phyloP scores from a whole-genome alignment of 1,140 invertebrate genomes.

The Drosophila guanche region DNA sequence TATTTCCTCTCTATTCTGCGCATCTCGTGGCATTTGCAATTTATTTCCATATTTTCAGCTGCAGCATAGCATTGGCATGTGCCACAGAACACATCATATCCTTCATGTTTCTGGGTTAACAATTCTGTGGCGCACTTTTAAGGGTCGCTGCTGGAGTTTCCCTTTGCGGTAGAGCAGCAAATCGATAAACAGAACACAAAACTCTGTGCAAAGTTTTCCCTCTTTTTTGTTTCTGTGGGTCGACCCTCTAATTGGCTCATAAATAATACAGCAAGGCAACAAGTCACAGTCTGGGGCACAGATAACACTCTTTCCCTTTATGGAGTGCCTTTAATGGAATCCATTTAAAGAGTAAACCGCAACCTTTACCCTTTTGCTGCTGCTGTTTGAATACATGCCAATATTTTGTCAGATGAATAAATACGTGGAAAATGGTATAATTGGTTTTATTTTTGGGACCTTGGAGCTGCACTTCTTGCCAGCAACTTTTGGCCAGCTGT shows the following conservation, averaged over 20 bases:
- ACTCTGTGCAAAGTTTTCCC: background rate
- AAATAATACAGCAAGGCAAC: slow-evolving; percentile 69
- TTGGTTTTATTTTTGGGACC: slow-evolving; percentile 21
- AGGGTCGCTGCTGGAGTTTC: slow-evolving; percentile 23
- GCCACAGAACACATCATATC: slow-evolving; percentile 31
- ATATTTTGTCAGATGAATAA: background rate
- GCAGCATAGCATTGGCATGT: slow-evolving; percentile 54
- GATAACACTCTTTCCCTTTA: background rate
- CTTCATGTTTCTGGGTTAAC: slow-evolving; percentile 3
- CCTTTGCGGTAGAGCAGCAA: slow-evolving; percentile 31
- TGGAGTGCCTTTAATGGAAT: slow-evolving; percentile 6
- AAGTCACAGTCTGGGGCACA: slow-evolving; percentile 49
- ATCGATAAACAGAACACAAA: slow-evolving; percentile 42
- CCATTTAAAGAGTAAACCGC: slow-evolving; percentile 10
- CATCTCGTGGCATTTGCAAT: slow-evolving; percentile 44
- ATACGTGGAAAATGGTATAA: slow-evolving; percentile 26
- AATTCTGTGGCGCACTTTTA: slow-evolving; percentile 24
- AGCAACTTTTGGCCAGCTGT: slow-evolving; percentile 38
- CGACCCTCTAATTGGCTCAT: slow-evolving; percentile 68
- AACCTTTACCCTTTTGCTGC: slow-evolving; percentile 9
- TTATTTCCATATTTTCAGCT: slow-evolving; percentile 68
- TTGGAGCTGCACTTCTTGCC: slow-evolving; percentile 17
- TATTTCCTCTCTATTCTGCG: slow-evolving; percentile 18
- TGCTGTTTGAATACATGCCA: background rate
- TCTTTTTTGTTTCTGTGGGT: slow-evolving; percentile 19